Base-by-base conservation (phyloP, 2,888 invertebrate genomes). In the Watsonalla cultraria region DNA sequence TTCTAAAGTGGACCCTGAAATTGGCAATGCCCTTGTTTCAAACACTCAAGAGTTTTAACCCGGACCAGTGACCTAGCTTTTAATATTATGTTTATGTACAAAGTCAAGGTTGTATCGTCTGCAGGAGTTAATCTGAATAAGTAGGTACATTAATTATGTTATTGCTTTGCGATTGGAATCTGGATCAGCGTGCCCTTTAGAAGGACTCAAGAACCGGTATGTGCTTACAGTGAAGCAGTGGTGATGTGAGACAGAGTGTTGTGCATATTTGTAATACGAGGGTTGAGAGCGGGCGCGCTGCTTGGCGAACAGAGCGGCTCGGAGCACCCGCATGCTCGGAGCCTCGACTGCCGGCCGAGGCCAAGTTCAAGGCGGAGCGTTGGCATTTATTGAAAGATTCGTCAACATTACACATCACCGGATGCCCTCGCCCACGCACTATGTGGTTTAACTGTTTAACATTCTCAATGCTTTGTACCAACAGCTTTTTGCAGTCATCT, bases 291-390 rank as follows among this genome's bases (percentile, higher is more conserved):
- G 47, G 54, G 47, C 55, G 39, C 15, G 54, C 39, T 47, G 68
- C 67, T 24, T 4, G 4, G 42, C 42, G 11, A 11, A 42, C 42
- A 11, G 11, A 11, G 11, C 8, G 42, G 11, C 11, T 42, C 42
- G 42, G 42, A 42, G 42, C 11, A 42, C 8, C 42, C 42, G 42
- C 42, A 5, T 42, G 11, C 42, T 11, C 11, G 2, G 7, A 42
- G 42, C 11, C 42, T 5, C 9, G 42, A 11, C 37, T 9, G 37
- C 37, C 49, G 37, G 11, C 15, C 49, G 49, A 49, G 74, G 74
- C 71, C 81, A 88, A 85, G 91, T 87, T 91, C 91, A 91, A 90
- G 91, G 91, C 71, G 79, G 82, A 78, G 68, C 90, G 74, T 89
- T 91, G 91, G 80, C 90, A 91, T 91, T 91, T 89, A 80, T 75